These are phyloP conservation scores for Dicentrarchus labrax DNA, from an alignment of 2,113 vertebrate species.

Conservation along the genomic window DNA sequence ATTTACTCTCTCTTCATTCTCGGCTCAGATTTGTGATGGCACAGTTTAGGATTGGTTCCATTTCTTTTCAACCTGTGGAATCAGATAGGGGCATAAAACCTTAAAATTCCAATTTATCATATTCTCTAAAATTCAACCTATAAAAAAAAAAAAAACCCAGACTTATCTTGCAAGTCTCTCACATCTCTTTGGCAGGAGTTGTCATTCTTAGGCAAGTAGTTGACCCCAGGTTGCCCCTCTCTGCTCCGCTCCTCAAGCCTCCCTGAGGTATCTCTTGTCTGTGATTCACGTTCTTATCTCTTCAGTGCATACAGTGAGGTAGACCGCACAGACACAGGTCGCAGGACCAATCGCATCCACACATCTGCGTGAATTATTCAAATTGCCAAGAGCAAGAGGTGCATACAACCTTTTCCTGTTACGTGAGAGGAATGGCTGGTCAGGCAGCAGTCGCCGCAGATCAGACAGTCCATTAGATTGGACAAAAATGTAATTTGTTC, in stretches of 20 bases:
- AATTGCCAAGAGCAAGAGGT: slow-evolving; percentile 73
- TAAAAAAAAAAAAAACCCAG: slow-evolving; percentile 39
- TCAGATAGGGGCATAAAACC: slow-evolving; percentile 28
- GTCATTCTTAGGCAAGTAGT: slow-evolving; percentile 63
- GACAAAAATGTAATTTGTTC: slow-evolving; percentile 70
- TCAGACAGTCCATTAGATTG: slow-evolving; percentile 49
- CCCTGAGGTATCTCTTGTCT: slow-evolving; percentile 66
- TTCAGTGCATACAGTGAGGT: slow-evolving; percentile 64
- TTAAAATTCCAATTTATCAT: slow-evolving; percentile 50
- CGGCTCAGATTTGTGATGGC: slow-evolving; percentile 34
- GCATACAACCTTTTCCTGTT: slow-evolving; percentile 54
- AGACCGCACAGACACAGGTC: slow-evolving; percentile 68
- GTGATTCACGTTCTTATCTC: slow-evolving; percentile 76
- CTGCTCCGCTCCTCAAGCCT: slow-evolving; percentile 47
- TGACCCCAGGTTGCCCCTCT: slow-evolving; percentile 63
- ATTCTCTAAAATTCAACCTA: slow-evolving; percentile 47
- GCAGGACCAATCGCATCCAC: slow-evolving; percentile 65
- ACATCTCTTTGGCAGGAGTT: slow-evolving; percentile 61
- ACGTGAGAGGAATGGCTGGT: slow-evolving; percentile 56
- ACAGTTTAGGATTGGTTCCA: slow-evolving; percentile 35
- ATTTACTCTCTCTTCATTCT: slow-evolving; percentile 33
- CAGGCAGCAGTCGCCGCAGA: slow-evolving; percentile 37
- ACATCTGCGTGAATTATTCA: slow-evolving; percentile 82
- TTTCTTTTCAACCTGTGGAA: slow-evolving; percentile 43
- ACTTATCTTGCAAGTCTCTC: slow-evolving; percentile 62